Evolutionary conservation across 2,113 vertebrate species (phyloP).

Genomic region (Regulus satrapa): DNA sequence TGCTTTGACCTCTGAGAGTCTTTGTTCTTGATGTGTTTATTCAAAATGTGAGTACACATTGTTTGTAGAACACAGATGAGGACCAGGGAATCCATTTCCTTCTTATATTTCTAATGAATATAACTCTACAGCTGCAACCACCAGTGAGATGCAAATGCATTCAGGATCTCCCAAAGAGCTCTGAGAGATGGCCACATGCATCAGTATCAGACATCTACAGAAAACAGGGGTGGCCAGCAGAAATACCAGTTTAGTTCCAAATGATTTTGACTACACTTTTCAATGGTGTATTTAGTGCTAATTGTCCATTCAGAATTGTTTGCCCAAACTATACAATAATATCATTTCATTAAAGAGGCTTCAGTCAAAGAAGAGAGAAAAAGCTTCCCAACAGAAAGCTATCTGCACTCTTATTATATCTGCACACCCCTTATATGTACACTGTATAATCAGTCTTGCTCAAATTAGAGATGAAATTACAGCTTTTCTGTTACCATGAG

Average conservation of each 20-base stretch:
- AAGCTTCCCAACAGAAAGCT: constrained; percentile 22
- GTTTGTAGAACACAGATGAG: background rate
- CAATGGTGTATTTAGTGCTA: constrained; percentile 13
- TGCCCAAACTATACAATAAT: constrained; percentile 3
- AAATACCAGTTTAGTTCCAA: background rate
- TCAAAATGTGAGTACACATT: background rate
- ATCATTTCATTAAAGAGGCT: constrained; percentile 46
- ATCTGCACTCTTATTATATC: background rate
- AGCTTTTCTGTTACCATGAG: constrained; percentile 72
- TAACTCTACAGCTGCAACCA: background rate
- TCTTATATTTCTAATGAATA: background rate
- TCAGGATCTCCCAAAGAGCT: background rate
- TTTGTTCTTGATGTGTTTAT: background rate
- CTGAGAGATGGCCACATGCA: background rate
- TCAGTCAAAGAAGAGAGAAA: constrained; percentile 45
- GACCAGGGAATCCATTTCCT: background rate
- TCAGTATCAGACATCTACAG: background rate
- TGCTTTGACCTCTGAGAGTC: background rate
- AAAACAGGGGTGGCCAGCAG: background rate
- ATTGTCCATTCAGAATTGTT: constrained; percentile 32
- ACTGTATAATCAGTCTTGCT: background rate
- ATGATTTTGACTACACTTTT: background rate
- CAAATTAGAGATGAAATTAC: constrained; percentile 54
- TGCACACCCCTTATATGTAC: background rate
- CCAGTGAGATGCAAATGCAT: background rate